phyloP scores from a whole-genome alignment of 2,113 vertebrate genomes.

The Chaetura pelagica region DNA sequence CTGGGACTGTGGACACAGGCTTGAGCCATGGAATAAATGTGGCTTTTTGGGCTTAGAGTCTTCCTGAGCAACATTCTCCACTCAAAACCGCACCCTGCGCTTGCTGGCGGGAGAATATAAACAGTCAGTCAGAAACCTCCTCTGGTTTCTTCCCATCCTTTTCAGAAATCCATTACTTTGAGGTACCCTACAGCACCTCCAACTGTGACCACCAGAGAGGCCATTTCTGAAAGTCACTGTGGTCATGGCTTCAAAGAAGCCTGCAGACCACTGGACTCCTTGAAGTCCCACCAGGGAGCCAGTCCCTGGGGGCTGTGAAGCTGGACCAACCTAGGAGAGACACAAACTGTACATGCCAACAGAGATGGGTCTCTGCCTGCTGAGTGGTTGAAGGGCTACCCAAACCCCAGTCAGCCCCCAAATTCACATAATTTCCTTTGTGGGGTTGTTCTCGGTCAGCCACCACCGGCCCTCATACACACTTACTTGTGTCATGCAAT shows the following conservation, averaged over 20 bases:
- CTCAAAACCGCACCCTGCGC: slow-evolving; percentile 48
- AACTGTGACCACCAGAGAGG: background rate
- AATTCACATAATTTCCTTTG: background rate
- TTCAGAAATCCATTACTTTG: background rate
- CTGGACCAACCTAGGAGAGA: background rate
- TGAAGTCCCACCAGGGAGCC: background rate
- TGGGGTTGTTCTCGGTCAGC: background rate
- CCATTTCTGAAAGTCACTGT: background rate
- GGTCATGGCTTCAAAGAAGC: background rate
- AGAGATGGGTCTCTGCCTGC: background rate
- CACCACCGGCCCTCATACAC: fast-evolving
- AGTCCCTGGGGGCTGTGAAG: fast-evolving
- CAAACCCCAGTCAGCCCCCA: background rate
- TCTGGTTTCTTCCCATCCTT: background rate
- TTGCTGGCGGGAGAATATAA: slow-evolving; percentile 31
- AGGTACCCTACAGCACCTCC: background rate
- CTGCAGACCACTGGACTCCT: background rate
- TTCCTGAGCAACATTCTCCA: slow-evolving; percentile 61
- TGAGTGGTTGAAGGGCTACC: background rate
- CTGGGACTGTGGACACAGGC: slow-evolving; percentile 39
- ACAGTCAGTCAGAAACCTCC: slow-evolving; percentile 44
- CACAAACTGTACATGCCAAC: fast-evolving
- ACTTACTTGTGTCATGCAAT: background rate
- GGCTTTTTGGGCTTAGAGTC: slow-evolving; percentile 49
- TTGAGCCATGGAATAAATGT: slow-evolving; percentile 60